phyloP scores from a whole-genome alignment of 2,113 vertebrate species.

The Chaenogobius annularis region DNA sequence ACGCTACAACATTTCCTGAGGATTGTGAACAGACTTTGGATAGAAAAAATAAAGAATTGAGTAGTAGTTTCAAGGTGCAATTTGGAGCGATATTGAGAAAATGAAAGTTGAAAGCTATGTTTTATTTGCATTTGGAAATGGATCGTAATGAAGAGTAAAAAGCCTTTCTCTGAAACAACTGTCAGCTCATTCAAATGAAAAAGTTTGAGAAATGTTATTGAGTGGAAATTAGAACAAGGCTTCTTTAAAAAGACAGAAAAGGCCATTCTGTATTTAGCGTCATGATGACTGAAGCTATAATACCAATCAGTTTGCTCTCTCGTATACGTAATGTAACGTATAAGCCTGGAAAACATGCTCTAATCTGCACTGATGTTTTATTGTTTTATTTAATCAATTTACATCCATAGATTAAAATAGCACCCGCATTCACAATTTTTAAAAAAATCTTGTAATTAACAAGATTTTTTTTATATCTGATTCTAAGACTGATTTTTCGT shows the following conservation, averaged over 20 bases:
- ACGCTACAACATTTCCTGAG: constrained; percentile 5
- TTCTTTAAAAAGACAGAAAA: not conserved
- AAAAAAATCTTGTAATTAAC: no score
- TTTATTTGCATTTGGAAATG: not conserved
- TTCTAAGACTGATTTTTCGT: no score
- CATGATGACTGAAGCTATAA: not conserved
- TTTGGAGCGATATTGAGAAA: not conserved
- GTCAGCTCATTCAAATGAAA: not conserved
- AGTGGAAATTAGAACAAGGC: not conserved
- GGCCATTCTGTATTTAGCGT: not conserved
- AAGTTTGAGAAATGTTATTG: not conserved
- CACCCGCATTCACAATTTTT: no score
- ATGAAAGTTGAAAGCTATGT: not conserved
- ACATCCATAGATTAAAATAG: no score
- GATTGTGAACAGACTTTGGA: constrained; percentile 10
- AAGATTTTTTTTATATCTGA: no score
- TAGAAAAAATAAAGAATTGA: not conserved
- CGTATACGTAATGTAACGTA: no score
- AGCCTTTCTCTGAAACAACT: not conserved
- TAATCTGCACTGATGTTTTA: no score
- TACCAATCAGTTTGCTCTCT: no score
- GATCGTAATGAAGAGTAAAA: not conserved
- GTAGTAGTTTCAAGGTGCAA: not conserved
- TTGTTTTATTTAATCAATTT: no score
- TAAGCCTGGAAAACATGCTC: no score